Conservation (phyloP, 1,140 invertebrate species). For the Tetraneura akinire region DNA sequence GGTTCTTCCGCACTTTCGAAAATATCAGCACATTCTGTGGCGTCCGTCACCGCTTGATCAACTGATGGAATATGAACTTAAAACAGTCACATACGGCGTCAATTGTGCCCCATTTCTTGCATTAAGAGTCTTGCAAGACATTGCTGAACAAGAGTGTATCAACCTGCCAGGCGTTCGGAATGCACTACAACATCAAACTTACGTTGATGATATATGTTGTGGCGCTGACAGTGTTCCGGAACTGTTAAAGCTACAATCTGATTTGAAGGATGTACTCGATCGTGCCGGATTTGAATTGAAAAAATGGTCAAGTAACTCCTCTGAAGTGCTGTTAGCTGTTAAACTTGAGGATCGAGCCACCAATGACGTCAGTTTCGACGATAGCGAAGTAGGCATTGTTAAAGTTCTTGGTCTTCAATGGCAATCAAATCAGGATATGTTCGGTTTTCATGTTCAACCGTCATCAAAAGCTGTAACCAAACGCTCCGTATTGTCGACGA, state of each 20-base stretch:
- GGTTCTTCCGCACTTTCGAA: conserved; percentile 49
- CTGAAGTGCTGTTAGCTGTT: not conserved
- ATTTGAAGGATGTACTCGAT: not conserved
- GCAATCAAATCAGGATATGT: not conserved
- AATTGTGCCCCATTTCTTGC: conserved; percentile 57
- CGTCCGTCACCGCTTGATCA: conserved; percentile 54
- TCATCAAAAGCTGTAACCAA: conserved; percentile 52
- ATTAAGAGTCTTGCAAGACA: conserved; percentile 56
- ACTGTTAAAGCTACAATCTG: not conserved
- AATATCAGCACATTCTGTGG: conserved; percentile 59
- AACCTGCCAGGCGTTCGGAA: not conserved
- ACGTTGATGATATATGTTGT: conserved; percentile 35
- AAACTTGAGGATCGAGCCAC: not conserved
- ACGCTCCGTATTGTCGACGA: conserved; percentile 56
- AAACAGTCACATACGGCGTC: conserved; percentile 57
- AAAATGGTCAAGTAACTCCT: not conserved
- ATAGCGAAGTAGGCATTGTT: not conserved
- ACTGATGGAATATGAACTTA: conserved; percentile 56
- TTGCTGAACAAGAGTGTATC: conserved; percentile 51
- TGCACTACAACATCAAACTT: not conserved
- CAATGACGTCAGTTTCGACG: not conserved
- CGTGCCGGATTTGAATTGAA: not conserved
- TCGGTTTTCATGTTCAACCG: not conserved
- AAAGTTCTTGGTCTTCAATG: conserved; percentile 11
- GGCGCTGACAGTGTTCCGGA: not conserved